Base-by-base conservation (phyloP, 2,113 vertebrate genomes). In the Engraulis encrasicolus region DNA sequence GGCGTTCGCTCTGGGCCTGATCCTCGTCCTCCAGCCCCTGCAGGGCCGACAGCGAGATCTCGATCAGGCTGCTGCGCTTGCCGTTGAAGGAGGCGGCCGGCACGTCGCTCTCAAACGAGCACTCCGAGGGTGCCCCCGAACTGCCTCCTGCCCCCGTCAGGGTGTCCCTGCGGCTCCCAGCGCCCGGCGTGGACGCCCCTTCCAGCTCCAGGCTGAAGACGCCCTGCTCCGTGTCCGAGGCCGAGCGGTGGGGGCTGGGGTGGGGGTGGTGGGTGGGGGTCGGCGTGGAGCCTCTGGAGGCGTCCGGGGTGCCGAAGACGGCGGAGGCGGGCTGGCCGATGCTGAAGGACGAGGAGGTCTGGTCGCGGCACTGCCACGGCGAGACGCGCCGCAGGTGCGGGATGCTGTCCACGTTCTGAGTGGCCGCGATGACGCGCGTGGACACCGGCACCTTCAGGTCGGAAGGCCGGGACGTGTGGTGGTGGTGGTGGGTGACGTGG, bases 301-400 rank as follows among this genome's bases (percentile, higher is more conserved):
- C 58, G 6, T n/a, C 23, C 6, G n/a, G 58, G n/a, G 23, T n/a
- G n/a, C n/a, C n/a, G 23, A 66, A 27, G 0, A 11, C 58, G n/a
- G 23, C 23, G n/a, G 58, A 66, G n/a, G 87, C 82, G 15, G 91
- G 77, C 15, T 92, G 27, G 80, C 94, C 92, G 81, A 99, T 93
- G 84, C 94, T 95, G 85, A 99, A 95, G 23, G 97, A 96, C 20
- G 96, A 96, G 0, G 95, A 95, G 0, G 96, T 97, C 92, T 99
- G 98, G 27, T 97, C 92, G 0, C 95, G 93, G 81, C 94, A 95
- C 86, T 97, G 96, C 91, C 93, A 95, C 0, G 96, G 96, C 0
- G 94, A 96, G 82, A 95, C 96, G 79, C 95, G 95, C 27, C 97
- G 94, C 34, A 96, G 94, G 87, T 97, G 98, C 2, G 97, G 96